Percentiles rank a stretch among this genome's conserved stretches.
Conservation (phyloP, 2,888 invertebrate species). For the Doris montereyensis region DNA sequence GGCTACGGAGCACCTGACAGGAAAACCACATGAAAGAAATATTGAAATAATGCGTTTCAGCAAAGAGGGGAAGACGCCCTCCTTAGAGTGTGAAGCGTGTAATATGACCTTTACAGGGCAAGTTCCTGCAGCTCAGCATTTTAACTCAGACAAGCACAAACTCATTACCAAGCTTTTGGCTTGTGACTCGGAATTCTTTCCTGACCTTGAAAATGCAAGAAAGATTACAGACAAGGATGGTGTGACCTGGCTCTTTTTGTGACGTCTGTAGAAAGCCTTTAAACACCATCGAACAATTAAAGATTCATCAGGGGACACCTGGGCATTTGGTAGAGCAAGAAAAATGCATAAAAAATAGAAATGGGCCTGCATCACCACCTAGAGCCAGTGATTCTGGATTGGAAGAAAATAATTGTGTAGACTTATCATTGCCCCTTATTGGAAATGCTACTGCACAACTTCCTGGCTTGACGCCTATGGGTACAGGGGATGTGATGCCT, state of each 20-base stretch:
- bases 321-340: slow-evolving; percentile 48
- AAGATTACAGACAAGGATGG: slow-evolving; percentile 30
- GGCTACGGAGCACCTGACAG: slow-evolving; percentile 46
- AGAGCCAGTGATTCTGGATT: not conserved
- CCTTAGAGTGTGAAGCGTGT: slow-evolving; percentile 58
- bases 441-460: too few species aligned
- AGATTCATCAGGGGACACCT: slow-evolving; percentile 49
- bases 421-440: too few species aligned
- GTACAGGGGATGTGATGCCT: too few species aligned
- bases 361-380: too few species aligned
- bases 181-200: not conserved
- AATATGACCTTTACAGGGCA: slow-evolving; percentile 53
- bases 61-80: too few species aligned
- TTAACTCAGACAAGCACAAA: slow-evolving; percentile 54
- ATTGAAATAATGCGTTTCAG: slow-evolving; percentile 26
- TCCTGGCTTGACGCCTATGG: too few species aligned
- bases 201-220: slow-evolving; percentile 23
- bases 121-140: slow-evolving; percentile 57
- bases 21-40: slow-evolving; percentile 49
- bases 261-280: slow-evolving; percentile 51
- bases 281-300: slow-evolving; percentile 52
- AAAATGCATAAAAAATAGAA: too few species aligned
- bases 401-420: too few species aligned
- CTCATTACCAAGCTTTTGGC: slow-evolving; percentile 41
- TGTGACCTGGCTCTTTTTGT: slow-evolving; percentile 50